Conservation (phyloP, 1,140 invertebrate species). For the Ostrea edulis region DNA sequence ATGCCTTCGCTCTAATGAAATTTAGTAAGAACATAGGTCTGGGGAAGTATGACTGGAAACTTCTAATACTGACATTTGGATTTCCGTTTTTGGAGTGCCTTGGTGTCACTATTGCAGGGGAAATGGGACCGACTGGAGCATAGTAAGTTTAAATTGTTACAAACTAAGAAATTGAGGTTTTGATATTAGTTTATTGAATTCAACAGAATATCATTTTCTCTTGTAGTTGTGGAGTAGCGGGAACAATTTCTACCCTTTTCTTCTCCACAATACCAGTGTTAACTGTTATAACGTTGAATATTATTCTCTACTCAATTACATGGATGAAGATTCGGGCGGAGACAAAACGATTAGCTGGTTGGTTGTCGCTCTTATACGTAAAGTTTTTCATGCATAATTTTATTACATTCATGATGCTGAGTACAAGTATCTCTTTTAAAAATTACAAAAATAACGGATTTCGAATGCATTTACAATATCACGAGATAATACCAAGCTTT, state of each 20-base stretch:
- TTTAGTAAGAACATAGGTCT: slow-evolving; percentile 55
- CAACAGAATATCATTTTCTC: too few species aligned
- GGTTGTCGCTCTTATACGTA: background rate
- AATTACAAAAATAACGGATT: too few species aligned
- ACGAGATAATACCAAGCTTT: too few species aligned
- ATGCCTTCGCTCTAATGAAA: slow-evolving; percentile 60
- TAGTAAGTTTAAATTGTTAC: slow-evolving; percentile 60
- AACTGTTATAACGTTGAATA: slow-evolving; percentile 54
- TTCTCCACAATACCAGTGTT: slow-evolving; percentile 60
- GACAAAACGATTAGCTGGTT: background rate
- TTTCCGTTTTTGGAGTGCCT: slow-evolving; percentile 45
- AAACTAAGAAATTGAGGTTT: too few species aligned
- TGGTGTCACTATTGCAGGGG: slow-evolving; percentile 47
- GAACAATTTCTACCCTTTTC: slow-evolving; percentile 51
- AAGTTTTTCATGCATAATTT: too few species aligned
- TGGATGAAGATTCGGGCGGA: slow-evolving; percentile 53
- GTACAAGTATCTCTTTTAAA: too few species aligned
- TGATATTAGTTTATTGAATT: too few species aligned
- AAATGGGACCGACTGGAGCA: slow-evolving; percentile 60
- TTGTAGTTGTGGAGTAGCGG: slow-evolving; percentile 61
- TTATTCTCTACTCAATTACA: slow-evolving; percentile 57
- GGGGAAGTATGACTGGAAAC: slow-evolving; percentile 56
- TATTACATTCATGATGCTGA: too few species aligned
- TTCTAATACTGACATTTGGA: slow-evolving; percentile 51
- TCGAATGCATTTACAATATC: too few species aligned